phyloP scores from a whole-genome alignment of 1,140 invertebrate genomes.

The Platyscapa corneri region DNA sequence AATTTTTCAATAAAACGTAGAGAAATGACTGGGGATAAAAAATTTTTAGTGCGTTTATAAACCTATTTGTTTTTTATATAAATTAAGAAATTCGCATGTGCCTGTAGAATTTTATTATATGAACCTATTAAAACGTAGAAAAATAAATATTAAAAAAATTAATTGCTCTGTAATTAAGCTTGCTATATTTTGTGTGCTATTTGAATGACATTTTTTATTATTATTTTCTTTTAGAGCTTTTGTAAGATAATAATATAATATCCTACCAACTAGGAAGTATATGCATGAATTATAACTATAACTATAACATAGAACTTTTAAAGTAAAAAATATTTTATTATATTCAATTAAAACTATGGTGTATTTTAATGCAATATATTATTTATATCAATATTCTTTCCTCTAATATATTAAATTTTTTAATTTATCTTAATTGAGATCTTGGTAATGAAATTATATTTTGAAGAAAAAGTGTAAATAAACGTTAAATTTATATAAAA shows the following conservation, averaged over 20 bases:
- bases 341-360: too few species aligned
- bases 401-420: too few species aligned
- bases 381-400: too few species aligned
- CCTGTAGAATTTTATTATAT: not conserved
- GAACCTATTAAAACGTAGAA: not conserved
- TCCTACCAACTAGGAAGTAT: too few species aligned
- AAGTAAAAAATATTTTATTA: not conserved
- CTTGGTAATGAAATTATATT: not conserved
- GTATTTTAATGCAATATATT: too few species aligned
- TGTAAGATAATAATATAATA: not conserved
- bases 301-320: too few species aligned
- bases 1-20: too few species aligned
- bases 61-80: not conserved
- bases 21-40: too few species aligned
- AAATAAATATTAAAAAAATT: not conserved
- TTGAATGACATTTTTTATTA: constrained; percentile 20
- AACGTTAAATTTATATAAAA: not conserved
- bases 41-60: constrained; percentile 28
- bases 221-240: not conserved
- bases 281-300: too few species aligned
- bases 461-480: not conserved
- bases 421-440: too few species aligned
- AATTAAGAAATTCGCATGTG: not conserved
- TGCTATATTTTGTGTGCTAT: constrained; percentile 34
- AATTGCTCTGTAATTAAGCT: constrained; percentile 21